These are phyloP conservation scores for Eucriotettix oculatus DNA, from an alignment of 2,888 invertebrate genomes.

Conservation along the genomic window DNA sequence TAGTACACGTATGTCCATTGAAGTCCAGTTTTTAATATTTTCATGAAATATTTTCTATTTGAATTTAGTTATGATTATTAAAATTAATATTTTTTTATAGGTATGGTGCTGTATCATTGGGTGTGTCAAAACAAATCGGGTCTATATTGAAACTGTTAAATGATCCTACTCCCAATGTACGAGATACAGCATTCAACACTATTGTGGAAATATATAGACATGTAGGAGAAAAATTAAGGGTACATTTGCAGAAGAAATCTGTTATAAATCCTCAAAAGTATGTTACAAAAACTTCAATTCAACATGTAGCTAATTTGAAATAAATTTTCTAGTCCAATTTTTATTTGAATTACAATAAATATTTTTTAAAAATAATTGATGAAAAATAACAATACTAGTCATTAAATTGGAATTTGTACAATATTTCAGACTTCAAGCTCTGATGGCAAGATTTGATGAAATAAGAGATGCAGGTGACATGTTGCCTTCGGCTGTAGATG, in stretches of 20 bases:
- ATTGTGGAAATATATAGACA: slow-evolving; percentile 83
- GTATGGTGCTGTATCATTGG: slow-evolving; percentile 70
- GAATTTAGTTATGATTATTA: no score
- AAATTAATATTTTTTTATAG: no score
- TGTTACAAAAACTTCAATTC: no score
- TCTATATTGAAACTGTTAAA: slow-evolving; percentile 66
- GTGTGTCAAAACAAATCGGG: slow-evolving; percentile 66
- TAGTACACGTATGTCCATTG: no score
- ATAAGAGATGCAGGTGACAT: slow-evolving; percentile 61
- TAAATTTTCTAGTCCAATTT: no score
- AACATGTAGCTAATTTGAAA: no score
- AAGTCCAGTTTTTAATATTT: no score
- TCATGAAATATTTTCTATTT: no score
- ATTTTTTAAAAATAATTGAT: no score
- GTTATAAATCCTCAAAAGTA: background rate
- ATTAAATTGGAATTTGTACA: no score
- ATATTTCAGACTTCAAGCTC: slow-evolving; percentile 9
- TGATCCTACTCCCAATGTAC: slow-evolving; percentile 72
- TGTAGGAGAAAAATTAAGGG: slow-evolving; percentile 73
- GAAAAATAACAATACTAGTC: no score
- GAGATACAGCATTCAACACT: slow-evolving; percentile 74
- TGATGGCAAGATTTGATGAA: slow-evolving; percentile 78
- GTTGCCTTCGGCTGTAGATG: slow-evolving; percentile 36
- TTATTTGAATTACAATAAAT: no score
- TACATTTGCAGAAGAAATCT: slow-evolving; percentile 59